Evolutionary conservation across 2,113 vertebrate genomes (phyloP).

Genomic region (Pterocles burchelli): DNA sequence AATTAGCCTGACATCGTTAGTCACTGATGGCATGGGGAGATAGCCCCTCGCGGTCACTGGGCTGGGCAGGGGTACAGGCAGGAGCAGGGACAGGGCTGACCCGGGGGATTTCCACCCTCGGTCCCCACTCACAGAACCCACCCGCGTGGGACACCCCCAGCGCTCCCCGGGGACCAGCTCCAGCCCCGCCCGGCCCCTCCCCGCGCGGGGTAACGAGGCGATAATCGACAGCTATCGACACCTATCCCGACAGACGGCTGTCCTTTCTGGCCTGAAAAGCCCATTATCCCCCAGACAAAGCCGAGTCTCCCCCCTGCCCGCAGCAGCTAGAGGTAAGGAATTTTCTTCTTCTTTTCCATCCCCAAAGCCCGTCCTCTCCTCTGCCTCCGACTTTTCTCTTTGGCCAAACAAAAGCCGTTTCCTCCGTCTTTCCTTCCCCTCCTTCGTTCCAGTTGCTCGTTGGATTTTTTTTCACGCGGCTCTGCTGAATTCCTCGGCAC

Average conservation of each 20-base stretch:
- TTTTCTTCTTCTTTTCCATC: not conserved
- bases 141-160: not conserved
- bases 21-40: not conserved
- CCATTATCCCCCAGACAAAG: not conserved
- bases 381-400: not conserved
- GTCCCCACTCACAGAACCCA: not conserved
- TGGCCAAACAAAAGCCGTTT: not conserved
- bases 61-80: not conserved
- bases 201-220: not conserved
- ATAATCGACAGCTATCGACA: not conserved
- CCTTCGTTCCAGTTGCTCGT: not conserved
- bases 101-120: not conserved
- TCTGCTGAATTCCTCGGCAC: not conserved
- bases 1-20: conserved; percentile 3
- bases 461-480: not conserved
- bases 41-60: accelerated
- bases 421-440: not conserved
- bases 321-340: not conserved
- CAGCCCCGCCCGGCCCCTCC: not conserved
- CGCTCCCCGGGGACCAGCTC: not conserved
- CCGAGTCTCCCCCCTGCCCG: not conserved
- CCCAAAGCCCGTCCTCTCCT: not conserved
- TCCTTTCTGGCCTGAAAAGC: not conserved
- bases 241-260: not conserved
- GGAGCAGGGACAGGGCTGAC: not conserved